Percentiles rank a stretch among this genome's conserved stretches.
These are phyloP conservation scores for Coranthus polyacanthus DNA, from an alignment of 2,797 vertebrate species.

Conservation along the genomic window DNA sequence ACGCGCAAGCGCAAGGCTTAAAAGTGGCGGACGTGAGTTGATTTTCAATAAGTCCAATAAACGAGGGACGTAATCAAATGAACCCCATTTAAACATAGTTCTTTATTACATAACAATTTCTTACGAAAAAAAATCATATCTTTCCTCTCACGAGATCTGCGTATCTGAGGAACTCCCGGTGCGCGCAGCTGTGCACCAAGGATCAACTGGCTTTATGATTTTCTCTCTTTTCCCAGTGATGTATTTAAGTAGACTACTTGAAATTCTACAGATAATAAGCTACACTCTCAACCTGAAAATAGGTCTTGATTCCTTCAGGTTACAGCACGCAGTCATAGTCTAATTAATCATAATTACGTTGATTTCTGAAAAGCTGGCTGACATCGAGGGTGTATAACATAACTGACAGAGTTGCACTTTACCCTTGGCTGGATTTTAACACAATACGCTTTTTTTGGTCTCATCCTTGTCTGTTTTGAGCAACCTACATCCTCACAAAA, in stretches of 20 bases:
- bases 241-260: no score
- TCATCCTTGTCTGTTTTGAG: slow-evolving; percentile 48
- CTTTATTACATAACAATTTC: slow-evolving; percentile 29
- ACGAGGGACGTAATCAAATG: slow-evolving; percentile 53
- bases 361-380: background rate
- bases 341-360: no score
- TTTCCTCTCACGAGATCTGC: background rate
- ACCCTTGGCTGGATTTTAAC: slow-evolving; percentile 27
- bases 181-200: slow-evolving; percentile 31
- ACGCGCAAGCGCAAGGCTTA: slow-evolving; percentile 89
- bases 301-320: no score
- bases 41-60: slow-evolving; percentile 71
- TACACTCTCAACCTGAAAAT: no score
- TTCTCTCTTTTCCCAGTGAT: no score
- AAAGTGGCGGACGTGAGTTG: slow-evolving; percentile 79
- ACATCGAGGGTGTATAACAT: slow-evolving; percentile 7
- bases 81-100: slow-evolving; percentile 40
- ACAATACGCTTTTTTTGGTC: slow-evolving; percentile 8
- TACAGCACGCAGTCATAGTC: no score
- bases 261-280: no score
- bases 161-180: slow-evolving; percentile 26
- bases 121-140: slow-evolving; percentile 9
- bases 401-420: slow-evolving; percentile 27
- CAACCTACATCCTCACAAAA: slow-evolving; percentile 63
- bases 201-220: no score